A percentile compares a stretch with the other conserved stretches of the same genome.
phyloP scores from a whole-genome alignment of 1,140 invertebrate species.

The Daktulosphaira vitifoliae region DNA sequence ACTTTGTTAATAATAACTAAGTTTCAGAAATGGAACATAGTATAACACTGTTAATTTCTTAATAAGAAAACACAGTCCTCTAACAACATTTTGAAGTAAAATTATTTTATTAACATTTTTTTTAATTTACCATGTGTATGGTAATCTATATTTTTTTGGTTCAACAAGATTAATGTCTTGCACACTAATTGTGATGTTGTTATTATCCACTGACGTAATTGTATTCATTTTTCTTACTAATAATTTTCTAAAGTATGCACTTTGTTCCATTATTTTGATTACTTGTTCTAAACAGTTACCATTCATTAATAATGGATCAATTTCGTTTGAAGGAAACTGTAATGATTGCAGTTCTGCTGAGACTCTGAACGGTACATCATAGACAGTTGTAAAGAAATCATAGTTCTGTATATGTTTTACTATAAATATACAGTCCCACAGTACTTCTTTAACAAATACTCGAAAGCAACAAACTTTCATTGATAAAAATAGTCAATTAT shows the following conservation, averaged over 20 bases:
- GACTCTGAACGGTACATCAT: not conserved
- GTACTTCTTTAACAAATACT: not conserved
- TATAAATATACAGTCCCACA: slow-evolving; percentile 18
- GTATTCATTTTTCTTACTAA: not conserved
- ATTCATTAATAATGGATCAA: not conserved
- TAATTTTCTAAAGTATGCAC: not conserved
- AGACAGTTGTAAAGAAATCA: not conserved
- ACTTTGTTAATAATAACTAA: too few species aligned
- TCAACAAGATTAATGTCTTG: not conserved
- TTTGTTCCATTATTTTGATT: not conserved
- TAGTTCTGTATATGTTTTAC: not conserved
- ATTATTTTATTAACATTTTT: too few species aligned
- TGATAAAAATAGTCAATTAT: too few species aligned
- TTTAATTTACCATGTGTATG: slow-evolving; percentile 12
- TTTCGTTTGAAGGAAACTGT: not conserved
- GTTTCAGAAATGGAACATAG: too few species aligned
- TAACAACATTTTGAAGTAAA: too few species aligned
- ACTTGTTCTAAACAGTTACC: slow-evolving; percentile 5
- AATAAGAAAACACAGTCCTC: too few species aligned
- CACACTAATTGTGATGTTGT: not conserved
- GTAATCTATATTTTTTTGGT: slow-evolving; percentile 6
- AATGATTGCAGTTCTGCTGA: not conserved
- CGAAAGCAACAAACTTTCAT: slow-evolving; percentile 17
- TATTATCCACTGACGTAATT: not conserved
- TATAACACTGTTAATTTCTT: too few species aligned